These are phyloP conservation scores for Pachydiplax longipennis DNA, from an alignment of 2,888 invertebrate species.

Conservation along the genomic window DNA sequence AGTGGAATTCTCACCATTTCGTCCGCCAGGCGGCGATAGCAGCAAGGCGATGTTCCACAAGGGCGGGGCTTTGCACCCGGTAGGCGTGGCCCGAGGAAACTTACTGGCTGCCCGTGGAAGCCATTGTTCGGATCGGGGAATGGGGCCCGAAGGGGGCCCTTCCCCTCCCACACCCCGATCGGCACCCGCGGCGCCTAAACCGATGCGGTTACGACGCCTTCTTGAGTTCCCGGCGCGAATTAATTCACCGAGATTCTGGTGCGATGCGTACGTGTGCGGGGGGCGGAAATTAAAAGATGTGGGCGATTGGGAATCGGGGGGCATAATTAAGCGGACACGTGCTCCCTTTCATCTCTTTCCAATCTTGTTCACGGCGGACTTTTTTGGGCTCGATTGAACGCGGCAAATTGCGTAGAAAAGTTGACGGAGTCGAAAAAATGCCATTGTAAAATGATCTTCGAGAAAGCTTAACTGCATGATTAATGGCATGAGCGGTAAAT, in stretches of 20 bases:
- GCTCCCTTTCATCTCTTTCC: not conserved
- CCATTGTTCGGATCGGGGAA: constrained; percentile 17
- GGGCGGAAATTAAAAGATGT: not conserved
- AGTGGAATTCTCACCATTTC: not conserved
- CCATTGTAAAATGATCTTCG: no score
- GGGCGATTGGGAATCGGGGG: not conserved
- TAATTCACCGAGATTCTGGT: not conserved
- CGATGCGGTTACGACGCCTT: constrained; percentile 9
- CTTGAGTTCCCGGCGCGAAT: not conserved
- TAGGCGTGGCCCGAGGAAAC: constrained; percentile 2
- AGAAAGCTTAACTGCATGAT: no score
- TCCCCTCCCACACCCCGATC: not conserved
- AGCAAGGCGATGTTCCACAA: constrained; percentile 3
- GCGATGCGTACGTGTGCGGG: not conserved
- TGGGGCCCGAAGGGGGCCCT: not conserved
- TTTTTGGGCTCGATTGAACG: no score
- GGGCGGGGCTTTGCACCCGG: not conserved
- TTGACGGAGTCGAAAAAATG: no score
- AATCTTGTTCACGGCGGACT: no score
- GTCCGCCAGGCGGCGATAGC: constrained; percentile 32
- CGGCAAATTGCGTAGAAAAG: no score
- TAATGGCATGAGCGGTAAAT: no score
- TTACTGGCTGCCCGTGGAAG: constrained; percentile 40
- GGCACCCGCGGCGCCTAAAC: not conserved
- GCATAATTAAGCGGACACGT: not conserved